phyloP scores from a whole-genome alignment of 2,888 invertebrate genomes.

The Heteromurus nitidus region DNA sequence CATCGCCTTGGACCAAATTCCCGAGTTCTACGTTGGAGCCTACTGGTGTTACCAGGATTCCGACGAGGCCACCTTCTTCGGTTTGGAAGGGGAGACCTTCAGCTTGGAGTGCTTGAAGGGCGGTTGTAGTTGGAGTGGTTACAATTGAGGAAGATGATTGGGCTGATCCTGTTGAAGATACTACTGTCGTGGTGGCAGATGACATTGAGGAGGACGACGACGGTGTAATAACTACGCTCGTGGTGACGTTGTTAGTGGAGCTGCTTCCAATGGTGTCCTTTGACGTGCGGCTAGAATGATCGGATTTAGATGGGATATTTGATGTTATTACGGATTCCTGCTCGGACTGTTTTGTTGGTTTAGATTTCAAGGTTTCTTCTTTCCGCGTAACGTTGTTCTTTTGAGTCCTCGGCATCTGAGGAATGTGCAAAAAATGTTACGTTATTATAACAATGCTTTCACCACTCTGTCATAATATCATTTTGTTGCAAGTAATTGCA shows the following conservation, averaged over 20 bases:
- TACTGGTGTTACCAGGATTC: constrained; percentile 68
- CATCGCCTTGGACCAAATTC: constrained; percentile 60
- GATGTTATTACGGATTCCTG: constrained; percentile 49
- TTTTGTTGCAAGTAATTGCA: no score
- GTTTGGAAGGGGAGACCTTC: constrained; percentile 48
- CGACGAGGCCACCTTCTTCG: constrained; percentile 68
- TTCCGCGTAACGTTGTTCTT: constrained; percentile 71
- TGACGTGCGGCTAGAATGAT: background rate
- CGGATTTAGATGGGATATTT: constrained; percentile 22
- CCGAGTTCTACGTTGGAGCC: constrained; percentile 63
- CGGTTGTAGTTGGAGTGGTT: constrained; percentile 47
- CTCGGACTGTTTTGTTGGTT: constrained; percentile 6
- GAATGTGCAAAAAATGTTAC: no score
- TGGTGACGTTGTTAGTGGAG: background rate
- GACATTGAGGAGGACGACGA: constrained; percentile 40
- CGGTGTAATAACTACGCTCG: constrained; percentile 41
- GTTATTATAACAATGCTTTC: no score
- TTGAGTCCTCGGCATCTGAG: constrained; percentile 70
- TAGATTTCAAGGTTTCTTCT: constrained; percentile 31
- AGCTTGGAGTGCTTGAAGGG: constrained; percentile 48
- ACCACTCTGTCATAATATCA: no score
- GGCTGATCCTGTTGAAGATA: constrained; percentile 28
- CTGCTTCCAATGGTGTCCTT: background rate
- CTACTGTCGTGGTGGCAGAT: constrained; percentile 28
- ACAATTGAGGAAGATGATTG: constrained; percentile 27